A percentile compares a stretch with the other conserved stretches of the same genome.
These are phyloP conservation scores for Aporophyla lueneburgensis DNA, from an alignment of 2,888 invertebrate genomes.

Conservation along the genomic window DNA sequence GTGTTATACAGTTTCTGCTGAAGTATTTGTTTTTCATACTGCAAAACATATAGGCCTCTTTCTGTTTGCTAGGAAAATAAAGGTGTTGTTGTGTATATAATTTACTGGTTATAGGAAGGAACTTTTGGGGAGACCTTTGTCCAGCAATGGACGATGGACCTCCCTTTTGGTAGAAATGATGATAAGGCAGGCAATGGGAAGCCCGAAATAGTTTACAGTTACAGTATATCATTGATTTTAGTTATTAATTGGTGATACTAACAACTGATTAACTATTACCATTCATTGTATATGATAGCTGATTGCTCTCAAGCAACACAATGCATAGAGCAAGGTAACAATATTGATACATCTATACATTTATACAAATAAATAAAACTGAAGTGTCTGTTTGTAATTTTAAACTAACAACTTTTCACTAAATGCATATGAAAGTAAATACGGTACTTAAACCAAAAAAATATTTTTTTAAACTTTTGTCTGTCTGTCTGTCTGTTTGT, in stretches of 20 bases:
- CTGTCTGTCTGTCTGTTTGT: no score
- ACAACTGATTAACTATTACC: background rate
- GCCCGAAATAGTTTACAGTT: background rate
- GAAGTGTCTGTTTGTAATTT: no score
- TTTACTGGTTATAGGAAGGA: background rate
- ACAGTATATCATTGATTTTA: background rate
- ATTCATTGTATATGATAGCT: background rate
- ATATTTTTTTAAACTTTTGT: no score
- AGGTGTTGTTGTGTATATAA: background rate
- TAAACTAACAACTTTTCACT: no score
- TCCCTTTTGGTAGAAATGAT: no score
- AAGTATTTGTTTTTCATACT: constrained; percentile 31
- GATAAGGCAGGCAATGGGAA: no score
- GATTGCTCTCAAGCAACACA: background rate
- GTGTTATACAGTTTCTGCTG: constrained; percentile 2
- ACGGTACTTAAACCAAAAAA: no score
- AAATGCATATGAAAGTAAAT: no score
- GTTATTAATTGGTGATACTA: background rate
- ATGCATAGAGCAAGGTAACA: background rate
- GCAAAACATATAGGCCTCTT: background rate
- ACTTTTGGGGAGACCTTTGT: background rate
- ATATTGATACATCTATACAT: background rate
- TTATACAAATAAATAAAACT: no score
- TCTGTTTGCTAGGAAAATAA: background rate
- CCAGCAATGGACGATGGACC: no score